A percentile compares a stretch with the other conserved stretches of the same genome.
These are phyloP conservation scores for Myocastor coypus DNA, from an alignment of 2,113 vertebrate genomes.

Conservation along the genomic window DNA sequence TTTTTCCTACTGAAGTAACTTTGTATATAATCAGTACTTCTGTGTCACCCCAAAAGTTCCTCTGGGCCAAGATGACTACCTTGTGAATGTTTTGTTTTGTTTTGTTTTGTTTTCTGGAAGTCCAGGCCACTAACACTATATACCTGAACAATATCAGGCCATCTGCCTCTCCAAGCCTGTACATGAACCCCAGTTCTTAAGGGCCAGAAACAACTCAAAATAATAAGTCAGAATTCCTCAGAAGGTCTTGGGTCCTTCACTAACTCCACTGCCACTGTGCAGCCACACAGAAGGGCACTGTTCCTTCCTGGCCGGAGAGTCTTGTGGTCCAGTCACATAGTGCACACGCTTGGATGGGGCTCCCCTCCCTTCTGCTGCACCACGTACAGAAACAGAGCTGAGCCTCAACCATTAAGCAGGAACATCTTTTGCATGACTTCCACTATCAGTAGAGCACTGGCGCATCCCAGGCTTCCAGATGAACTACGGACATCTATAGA, in stretches of 20 bases:
- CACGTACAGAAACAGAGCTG: not conserved
- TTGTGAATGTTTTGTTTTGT: constrained; percentile 6
- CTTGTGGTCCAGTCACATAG: not conserved
- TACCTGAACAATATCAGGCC: not conserved
- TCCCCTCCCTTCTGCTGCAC: not conserved
- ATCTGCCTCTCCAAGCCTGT: not conserved
- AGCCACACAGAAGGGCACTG: not conserved
- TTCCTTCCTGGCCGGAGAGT: not conserved
- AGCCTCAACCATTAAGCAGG: not conserved
- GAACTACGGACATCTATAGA: not conserved
- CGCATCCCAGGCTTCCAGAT: constrained; percentile 6
- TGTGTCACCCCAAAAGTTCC: constrained; percentile 30
- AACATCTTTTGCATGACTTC: not conserved
- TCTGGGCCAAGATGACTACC: not conserved
- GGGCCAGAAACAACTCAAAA: not conserved
- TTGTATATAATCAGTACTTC: not conserved
- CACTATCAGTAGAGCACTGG: not conserved
- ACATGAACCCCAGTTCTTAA: not conserved
- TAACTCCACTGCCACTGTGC: not conserved
- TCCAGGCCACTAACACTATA: not conserved
- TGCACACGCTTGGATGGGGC: not conserved
- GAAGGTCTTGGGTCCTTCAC: not conserved
- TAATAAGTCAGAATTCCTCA: not conserved
- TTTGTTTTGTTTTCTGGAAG: too few species aligned
- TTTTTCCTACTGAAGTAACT: not conserved